A percentile compares a stretch with the other conserved stretches of the same genome.
phyloP scores from a whole-genome alignment of 2,888 invertebrate genomes.

The Plemyria rubiginata region DNA sequence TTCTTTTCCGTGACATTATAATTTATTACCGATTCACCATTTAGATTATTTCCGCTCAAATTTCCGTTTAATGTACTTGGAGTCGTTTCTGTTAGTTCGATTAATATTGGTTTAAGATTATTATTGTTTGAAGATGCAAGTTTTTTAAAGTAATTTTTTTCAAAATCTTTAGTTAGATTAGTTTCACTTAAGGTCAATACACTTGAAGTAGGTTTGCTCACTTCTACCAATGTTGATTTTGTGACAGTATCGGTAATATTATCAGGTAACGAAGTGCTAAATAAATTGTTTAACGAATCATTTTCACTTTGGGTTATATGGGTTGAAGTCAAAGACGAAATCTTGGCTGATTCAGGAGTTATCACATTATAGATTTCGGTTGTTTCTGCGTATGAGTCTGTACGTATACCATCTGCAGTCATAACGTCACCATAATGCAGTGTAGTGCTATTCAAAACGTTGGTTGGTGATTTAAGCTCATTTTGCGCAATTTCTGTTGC shows the following conservation, averaged over 20 bases:
- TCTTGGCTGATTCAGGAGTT: background rate
- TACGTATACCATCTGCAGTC: background rate
- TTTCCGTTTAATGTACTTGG: background rate
- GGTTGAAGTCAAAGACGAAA: background rate
- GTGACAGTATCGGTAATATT: constrained; percentile 5
- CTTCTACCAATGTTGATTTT: constrained; percentile 7
- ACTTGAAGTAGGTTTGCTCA: constrained; percentile 9
- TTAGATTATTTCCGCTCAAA: background rate
- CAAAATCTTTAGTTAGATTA: background rate
- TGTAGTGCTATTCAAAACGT: background rate
- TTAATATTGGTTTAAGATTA: background rate
- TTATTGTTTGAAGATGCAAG: background rate
- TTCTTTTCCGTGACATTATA: constrained; percentile 1
- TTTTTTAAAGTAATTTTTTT: constrained; percentile 6
- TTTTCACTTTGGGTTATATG: background rate
- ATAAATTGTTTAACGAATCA: background rate
- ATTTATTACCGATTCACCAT: background rate
- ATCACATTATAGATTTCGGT: background rate
- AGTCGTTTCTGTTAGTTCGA: background rate
- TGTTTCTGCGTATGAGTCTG: background rate
- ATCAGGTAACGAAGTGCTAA: background rate
- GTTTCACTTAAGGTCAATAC: background rate
- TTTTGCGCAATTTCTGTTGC: background rate
- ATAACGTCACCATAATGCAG: background rate
- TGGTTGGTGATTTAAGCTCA: background rate